phyloP scores from a whole-genome alignment of 2,888 invertebrate genomes.

The Zaprionus bogoriensis region DNA sequence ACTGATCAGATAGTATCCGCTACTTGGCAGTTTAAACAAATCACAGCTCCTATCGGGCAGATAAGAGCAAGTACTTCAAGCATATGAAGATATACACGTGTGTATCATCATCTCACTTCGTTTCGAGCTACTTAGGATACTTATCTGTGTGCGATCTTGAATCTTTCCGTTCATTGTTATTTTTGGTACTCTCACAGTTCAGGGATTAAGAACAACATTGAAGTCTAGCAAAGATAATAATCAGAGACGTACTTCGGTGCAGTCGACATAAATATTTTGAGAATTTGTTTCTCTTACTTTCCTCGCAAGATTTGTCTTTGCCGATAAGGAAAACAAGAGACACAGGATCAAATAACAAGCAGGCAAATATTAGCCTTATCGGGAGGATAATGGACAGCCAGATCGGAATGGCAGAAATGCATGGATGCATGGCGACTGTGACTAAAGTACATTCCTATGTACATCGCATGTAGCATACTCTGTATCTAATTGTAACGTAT shows the following conservation, averaged over 20 bases:
- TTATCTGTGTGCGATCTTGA: conserved; percentile 65
- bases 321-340: conserved; percentile 60
- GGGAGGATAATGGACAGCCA: background rate
- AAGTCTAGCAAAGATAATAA: conserved; percentile 30
- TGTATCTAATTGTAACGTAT: background rate
- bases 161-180: background rate
- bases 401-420: background rate
- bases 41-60: conserved; percentile 34
- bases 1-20: conserved; percentile 26
- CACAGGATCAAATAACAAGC: conserved; percentile 48
- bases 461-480: background rate
- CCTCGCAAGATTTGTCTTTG: conserved; percentile 38
- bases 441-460: background rate
- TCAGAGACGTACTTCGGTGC: conserved; percentile 23
- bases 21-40: conserved; percentile 39
- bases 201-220: conserved; percentile 32
- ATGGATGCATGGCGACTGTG: too few species aligned
- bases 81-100: conserved; percentile 10
- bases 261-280: conserved; percentile 41
- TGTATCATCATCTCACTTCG: conserved; percentile 7
- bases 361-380: conserved; percentile 31
- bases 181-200: conserved; percentile 10
- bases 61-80: background rate
- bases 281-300: conserved; percentile 15
- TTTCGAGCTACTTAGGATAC: conserved; percentile 19